Base-by-base conservation (phyloP, 2,797 vertebrate genomes). In the Halcyon leucocephala region DNA sequence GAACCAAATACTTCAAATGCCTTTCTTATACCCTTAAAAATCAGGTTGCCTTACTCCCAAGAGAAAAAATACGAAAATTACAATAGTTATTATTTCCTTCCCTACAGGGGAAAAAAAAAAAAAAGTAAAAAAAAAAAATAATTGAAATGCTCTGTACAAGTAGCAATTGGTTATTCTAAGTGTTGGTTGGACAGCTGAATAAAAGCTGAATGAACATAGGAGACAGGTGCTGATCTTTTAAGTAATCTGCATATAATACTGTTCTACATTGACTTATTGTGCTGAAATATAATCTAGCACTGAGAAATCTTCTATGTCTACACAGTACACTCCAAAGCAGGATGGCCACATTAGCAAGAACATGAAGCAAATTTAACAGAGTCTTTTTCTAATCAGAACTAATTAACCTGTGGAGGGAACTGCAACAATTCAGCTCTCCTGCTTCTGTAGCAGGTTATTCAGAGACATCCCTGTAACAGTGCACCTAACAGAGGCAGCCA, bases 61-160 rank as follows among this genome's bases (percentile, higher is more conserved):
- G 46, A 72, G 24, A 12, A 54, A 78, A 52, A 15, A 1, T 2
- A 18, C 28, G 7, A 73, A 76, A 76, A 72, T 49, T 19, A 14
- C 6, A 65, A 9, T 29, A 64, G 3, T 18, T 22, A 9, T 29
- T 69, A 46, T 2, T 21, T 86, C 5, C 0, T 49, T 44, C 3
- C 6, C 24, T 37, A 21, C 49, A 48, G 55, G 41, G 41, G 15
- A 7, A 22, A 10, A 29, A 25, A 10, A 29, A 25, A 15, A 35
- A 5, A 6, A 15, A 41, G 41, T 10, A 44, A 44, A 44, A 61
- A 37, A 6, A 12, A 54, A 1, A 31, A 2, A n/a, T 0, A 44
- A 35, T 20, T 35, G 0, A 86, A 51, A 8, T 44, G 2, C 8
- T 78, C 4, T 9, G 2, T 71, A 4, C 19, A 58, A 16, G 33